A percentile compares a stretch with the other conserved stretches of the same genome.
phyloP scores from a whole-genome alignment of 2,888 invertebrate species.

The Zaprionus lineosus region DNA sequence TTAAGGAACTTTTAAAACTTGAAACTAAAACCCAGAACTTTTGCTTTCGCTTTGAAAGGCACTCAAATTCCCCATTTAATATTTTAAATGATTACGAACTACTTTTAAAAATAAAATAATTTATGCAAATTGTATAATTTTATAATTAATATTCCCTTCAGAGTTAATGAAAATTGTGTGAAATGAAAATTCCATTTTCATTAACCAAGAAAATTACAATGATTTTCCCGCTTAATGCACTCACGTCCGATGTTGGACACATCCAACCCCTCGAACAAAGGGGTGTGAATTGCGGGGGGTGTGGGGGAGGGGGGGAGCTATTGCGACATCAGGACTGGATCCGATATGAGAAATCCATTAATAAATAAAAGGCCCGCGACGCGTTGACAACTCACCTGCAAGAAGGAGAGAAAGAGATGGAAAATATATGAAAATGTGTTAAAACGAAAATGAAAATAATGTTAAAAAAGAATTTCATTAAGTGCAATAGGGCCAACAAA shows the following conservation, averaged over 20 bases:
- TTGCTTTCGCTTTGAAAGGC: too few relatives aligned
- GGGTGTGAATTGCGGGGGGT: neutral
- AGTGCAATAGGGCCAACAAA: slow-evolving; percentile 66
- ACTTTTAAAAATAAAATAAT: too few relatives aligned
- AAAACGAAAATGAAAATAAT: slow-evolving; percentile 31
- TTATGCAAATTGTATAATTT: too few relatives aligned
- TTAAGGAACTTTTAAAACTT: too few relatives aligned
- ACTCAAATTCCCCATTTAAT: too few relatives aligned
- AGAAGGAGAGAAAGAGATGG: slow-evolving; percentile 6
- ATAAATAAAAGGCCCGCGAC: slow-evolving; percentile 63
- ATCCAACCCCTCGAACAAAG: neutral
- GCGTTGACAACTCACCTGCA: slow-evolving; percentile 68
- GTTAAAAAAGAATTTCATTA: slow-evolving; percentile 68
- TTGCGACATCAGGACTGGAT: too few relatives aligned
- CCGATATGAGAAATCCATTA: slow-evolving; percentile 67
- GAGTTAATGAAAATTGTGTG: slow-evolving; percentile 5
- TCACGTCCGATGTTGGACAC: slow-evolving; percentile 39
- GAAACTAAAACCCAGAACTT: too few relatives aligned
- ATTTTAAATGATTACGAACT: too few relatives aligned
- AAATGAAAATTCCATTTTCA: slow-evolving; percentile 33
- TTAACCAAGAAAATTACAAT: slow-evolving; percentile 17
- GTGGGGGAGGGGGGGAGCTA: neutral
- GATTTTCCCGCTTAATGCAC: slow-evolving; percentile 37
- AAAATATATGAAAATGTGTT: slow-evolving; percentile 23
- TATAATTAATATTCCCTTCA: slow-evolving; percentile 8